phyloP scores from a whole-genome alignment of 1,140 invertebrate genomes.

The Drosophila mayri region DNA sequence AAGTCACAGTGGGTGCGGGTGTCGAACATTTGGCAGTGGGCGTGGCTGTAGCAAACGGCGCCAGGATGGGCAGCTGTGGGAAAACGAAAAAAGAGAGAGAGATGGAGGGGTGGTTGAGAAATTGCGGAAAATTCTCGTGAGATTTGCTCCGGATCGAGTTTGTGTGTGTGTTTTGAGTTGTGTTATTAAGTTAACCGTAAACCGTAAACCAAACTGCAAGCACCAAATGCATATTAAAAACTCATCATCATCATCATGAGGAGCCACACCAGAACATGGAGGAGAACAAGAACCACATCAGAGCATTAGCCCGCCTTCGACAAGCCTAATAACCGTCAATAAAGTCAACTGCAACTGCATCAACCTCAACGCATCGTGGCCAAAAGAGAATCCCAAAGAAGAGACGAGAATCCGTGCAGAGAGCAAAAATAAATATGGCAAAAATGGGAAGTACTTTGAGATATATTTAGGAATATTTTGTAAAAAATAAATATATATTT shows the following conservation, averaged over 20 bases:
- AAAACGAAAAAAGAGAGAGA: background rate
- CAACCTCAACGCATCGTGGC: slow-evolving; percentile 43
- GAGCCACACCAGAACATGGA: slow-evolving; percentile 54
- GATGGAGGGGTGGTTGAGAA: slow-evolving; percentile 8
- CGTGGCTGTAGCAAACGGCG: slow-evolving; percentile 95
- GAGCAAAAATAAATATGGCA: slow-evolving; percentile 3
- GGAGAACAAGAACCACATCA: slow-evolving; percentile 53
- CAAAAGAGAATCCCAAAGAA: slow-evolving; percentile 5
- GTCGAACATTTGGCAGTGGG: slow-evolving; percentile 93
- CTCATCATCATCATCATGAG: slow-evolving; percentile 76
- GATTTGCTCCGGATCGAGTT: slow-evolving; percentile 40
- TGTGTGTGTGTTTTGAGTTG: slow-evolving; percentile 18
- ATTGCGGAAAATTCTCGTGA: slow-evolving; percentile 48
- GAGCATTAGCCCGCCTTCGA: slow-evolving; percentile 78
- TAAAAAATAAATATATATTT: background rate
- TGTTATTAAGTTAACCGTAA: slow-evolving; percentile 80
- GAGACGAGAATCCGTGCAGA: slow-evolving; percentile 13
- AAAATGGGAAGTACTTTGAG: background rate
- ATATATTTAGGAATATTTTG: background rate
- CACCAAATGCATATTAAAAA: slow-evolving; percentile 82
- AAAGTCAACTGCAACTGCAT: slow-evolving; percentile 69
- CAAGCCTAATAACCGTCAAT: slow-evolving; percentile 84
- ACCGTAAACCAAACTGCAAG: slow-evolving; percentile 74
- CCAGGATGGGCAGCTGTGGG: slow-evolving; percentile 92
- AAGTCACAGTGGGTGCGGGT: slow-evolving; percentile 94